Base-by-base conservation (phyloP, 2,797 vertebrate genomes). In the Clarias laeviceps region DNA sequence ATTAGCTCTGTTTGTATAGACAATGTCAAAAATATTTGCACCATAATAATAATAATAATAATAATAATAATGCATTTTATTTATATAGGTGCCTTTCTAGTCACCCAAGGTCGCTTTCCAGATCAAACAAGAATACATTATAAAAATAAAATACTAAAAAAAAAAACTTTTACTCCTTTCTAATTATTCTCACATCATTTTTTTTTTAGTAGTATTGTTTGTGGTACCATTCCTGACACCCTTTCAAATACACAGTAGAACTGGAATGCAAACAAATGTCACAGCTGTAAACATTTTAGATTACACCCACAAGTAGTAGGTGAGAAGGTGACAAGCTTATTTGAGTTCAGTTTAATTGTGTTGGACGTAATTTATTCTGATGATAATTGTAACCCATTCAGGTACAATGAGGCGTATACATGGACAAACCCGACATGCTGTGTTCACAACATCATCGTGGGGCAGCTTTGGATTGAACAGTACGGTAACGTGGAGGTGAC, bases 341-440 rank as follows among this genome's bases (percentile, higher is more conserved):
- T 56, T 56, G n/a, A 29, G 15, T 76, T 76, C 17, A 57, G 29
- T 40, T 4, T 50, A 80, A 27, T 34, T 20, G 14, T 17, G 29
- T 18, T 22, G 4, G 7, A 5, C 0, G 0, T 65, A 11, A 56
- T 24, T 65, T n/a, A 59, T 7, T 24, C 34, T 83, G 34, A 76
- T 68, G 2, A 59, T 59, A 14, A 57, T 14, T 81, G 72, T 74
- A 56, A 2, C 61, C 15, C 3, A 79, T n/a, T 1, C 86, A 99
- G 98, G 88, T 95, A 97, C 91, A 97, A 96, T 1, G 98, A 99
- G 94, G 96, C 97, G 0, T 99, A 99, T 90, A 99, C 98, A 0
- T 99, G 98, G 98, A 98, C 97, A 87, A 99, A 99, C 88, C 98
- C 98, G 69, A 99, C 97, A 0, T 99, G 98, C 90, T 99, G 98